Evolutionary conservation across 92 coral and sea anemone genomes (phyloP).

Genomic region (Zoanthus solanderi): DNA sequence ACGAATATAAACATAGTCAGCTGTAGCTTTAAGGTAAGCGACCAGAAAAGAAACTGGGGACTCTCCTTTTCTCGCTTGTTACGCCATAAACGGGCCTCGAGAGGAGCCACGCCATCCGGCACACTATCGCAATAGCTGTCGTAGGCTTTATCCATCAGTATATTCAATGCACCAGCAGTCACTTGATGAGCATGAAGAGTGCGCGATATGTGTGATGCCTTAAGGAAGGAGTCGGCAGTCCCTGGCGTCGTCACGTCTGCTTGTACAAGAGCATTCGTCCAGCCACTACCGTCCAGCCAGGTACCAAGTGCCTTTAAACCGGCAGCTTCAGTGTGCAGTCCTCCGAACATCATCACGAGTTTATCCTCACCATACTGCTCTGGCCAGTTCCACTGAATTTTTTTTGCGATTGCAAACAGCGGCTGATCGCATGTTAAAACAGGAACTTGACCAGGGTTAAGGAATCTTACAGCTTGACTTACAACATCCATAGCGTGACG

Average conservation of each 20-base stretch:
- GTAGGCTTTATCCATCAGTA: slow-evolving; percentile 66
- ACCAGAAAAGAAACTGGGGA: slow-evolving; percentile 21
- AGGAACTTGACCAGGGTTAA: slow-evolving; percentile 7
- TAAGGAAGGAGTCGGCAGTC: slow-evolving; percentile 41
- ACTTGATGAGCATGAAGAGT: slow-evolving; percentile 27
- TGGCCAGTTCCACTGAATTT: slow-evolving; percentile 66
- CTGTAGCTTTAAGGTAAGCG: background rate
- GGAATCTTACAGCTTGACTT: slow-evolving; percentile 53
- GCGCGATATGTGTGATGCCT: slow-evolving; percentile 22
- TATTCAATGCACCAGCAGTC: slow-evolving; percentile 26
- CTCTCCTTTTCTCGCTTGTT: slow-evolving; percentile 15
- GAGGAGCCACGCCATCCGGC: background rate
- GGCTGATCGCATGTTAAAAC: slow-evolving; percentile 68
- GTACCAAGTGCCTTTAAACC: background rate
- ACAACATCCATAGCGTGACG: slow-evolving; percentile 72
- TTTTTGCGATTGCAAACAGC: slow-evolving; percentile 56
- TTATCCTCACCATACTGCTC: background rate
- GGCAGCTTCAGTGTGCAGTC: slow-evolving; percentile 45
- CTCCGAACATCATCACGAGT: slow-evolving; percentile 69
- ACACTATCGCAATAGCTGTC: slow-evolving; percentile 16
- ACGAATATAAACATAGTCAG: background rate
- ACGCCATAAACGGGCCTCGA: slow-evolving; percentile 1
- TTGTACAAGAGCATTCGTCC: slow-evolving; percentile 3
- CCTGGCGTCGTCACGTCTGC: slow-evolving; percentile 9
- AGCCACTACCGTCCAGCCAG: slow-evolving; percentile 12